Evolutionary conservation across 1,140 invertebrate genomes (phyloP), one percentile per base, ranked within the genome.

Genomic region (Papilio aristodemus): DNA sequence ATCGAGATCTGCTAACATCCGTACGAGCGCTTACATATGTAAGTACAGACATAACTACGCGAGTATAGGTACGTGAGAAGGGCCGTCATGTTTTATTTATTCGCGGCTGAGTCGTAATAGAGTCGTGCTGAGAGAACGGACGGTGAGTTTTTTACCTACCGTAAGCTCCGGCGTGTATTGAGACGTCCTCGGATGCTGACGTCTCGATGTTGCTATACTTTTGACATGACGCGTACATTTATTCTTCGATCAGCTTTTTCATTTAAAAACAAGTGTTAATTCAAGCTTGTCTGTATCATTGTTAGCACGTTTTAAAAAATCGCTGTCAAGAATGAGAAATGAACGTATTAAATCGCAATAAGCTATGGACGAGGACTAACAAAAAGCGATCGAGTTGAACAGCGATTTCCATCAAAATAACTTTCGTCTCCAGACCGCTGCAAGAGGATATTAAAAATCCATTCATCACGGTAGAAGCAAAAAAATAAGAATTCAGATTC

Each of bases 41-140:
- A 79, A 74, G 73, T 73, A 75, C 76, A 78, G 78, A 77, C 74
- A 79, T 74, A 74, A 75, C 76, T 79, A 81, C 80, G 75, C 86
- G 83, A 81, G 80, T 81, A 83, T 86, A 80, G 83, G 78, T 87
- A 86, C 79, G 86, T 87, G 89, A 87, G 86, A 88, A 88, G 85
- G 85, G 87, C 84, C 87, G 78, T 88, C 89, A 91, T 91, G 89
- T 91, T 91, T 91, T 91, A 91, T 91, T 91, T 91, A 91, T 91
- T 85, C 83, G 82, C 84, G 77, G 78, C 81, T 77, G 83, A 87
- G 83, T 84, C 73, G 88, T 89, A 89, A 91, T 91, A 91, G 87
- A 91, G 89, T 89, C 86, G 87, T 87, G 86, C 82, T 84, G 85
- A 89, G 87, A 86, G 89, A 91, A 78, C 85, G 81, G 77, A 77